Conservation (phyloP, 2,797 vertebrate species). For the Tapirus indicus region DNA sequence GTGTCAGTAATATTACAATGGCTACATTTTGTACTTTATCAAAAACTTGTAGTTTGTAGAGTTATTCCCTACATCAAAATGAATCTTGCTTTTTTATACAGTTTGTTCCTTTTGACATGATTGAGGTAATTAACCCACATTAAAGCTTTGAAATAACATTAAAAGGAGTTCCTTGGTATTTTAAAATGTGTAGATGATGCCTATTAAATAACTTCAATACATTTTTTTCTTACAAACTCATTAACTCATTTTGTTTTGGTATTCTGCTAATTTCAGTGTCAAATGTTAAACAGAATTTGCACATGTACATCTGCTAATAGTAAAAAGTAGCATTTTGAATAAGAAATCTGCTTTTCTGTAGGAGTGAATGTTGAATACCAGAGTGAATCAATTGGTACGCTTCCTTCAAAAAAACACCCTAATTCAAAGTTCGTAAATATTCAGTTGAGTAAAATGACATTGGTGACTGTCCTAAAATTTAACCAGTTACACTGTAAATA, state of each 20-base stretch:
- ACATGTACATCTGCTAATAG: not conserved
- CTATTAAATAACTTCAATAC: not conserved
- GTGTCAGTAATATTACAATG: conserved; percentile 71
- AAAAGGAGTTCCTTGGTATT: not conserved
- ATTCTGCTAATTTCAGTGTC: not conserved
- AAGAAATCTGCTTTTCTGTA: not conserved
- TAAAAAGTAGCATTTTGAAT: conserved; percentile 28
- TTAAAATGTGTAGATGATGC: not conserved
- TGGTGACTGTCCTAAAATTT: not conserved
- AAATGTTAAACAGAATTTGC: not conserved
- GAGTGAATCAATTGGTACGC: not conserved
- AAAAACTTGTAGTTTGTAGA: not conserved
- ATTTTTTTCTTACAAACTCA: not conserved
- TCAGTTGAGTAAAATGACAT: not conserved
- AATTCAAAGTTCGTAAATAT: not conserved
- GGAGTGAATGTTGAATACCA: not conserved
- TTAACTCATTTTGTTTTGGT: conserved; percentile 28
- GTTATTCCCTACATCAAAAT: not conserved
- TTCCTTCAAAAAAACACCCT: not conserved
- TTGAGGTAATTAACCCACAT: not conserved
- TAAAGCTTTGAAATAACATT: not conserved
- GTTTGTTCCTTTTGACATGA: conserved; percentile 43
- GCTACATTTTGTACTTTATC: conserved; percentile 78
- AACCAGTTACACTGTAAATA: not conserved
- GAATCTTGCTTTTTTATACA: not conserved